A percentile compares a stretch with the other conserved stretches of the same genome.
Conservation (phyloP, 92 coral and sea anemone species). For the Paragorgia papillata region DNA sequence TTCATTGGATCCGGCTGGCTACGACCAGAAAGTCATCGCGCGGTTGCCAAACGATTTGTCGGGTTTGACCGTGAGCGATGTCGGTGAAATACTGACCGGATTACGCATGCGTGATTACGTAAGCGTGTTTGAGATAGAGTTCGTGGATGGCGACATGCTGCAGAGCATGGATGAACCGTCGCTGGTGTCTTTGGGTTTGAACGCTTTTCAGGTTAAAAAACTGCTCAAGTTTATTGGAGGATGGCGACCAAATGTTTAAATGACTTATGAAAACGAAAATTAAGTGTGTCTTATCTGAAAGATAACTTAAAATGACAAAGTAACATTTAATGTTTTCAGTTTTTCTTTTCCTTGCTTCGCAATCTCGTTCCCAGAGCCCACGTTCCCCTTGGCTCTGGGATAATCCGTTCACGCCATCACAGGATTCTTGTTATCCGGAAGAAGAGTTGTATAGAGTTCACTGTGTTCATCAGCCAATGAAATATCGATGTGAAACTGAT, state of each 20-base stretch:
- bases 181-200: conserved; percentile 78
- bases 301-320: no score
- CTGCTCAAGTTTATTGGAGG: conserved; percentile 68
- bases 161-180: conserved; percentile 63
- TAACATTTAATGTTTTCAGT: no score
- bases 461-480: no score
- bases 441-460: no score
- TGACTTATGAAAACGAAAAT: no score
- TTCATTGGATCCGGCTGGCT: not conserved
- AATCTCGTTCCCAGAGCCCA: no score
- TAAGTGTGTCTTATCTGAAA: no score
- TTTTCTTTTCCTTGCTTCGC: no score
- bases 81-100: not conserved
- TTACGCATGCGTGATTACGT: conserved; percentile 3
- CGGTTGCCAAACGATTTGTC: not conserved
- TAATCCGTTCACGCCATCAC: no score
- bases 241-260: conserved; percentile 83
- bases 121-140: not conserved
- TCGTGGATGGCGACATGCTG: conserved; percentile 81
- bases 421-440: no score
- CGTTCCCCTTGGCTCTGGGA: no score
- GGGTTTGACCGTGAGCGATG: not conserved
- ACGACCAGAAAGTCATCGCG: not conserved
- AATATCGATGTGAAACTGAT: no score
- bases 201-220: conserved; percentile 79